These are phyloP conservation scores for Mythimna vitellina DNA, from an alignment of 2,888 invertebrate species.

Conservation along the genomic window DNA sequence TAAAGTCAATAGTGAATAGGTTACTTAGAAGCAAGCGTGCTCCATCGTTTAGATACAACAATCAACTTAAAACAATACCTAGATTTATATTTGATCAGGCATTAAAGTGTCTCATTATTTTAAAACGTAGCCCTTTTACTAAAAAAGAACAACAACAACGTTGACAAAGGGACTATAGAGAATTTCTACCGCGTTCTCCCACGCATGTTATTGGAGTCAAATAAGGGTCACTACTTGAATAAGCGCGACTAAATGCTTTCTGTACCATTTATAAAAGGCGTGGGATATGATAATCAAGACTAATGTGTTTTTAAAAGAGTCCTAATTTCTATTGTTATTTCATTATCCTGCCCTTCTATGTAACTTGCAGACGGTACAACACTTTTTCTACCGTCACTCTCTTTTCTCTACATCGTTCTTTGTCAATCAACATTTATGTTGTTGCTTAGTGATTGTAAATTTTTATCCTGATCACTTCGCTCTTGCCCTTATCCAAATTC, in stretches of 20 bases:
- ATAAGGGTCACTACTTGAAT: slow-evolving; percentile 53
- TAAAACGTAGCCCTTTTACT: background rate
- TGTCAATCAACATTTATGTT: background rate
- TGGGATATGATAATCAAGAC: slow-evolving; percentile 20
- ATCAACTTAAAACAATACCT: background rate
- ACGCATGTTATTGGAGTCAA: slow-evolving; percentile 50
- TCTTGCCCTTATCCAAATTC: background rate
- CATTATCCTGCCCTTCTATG: background rate
- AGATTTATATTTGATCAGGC: background rate
- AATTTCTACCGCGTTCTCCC: slow-evolving; percentile 22
- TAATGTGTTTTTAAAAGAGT: slow-evolving; percentile 37
- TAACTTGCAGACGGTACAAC: background rate
- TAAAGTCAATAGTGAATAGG: no score
- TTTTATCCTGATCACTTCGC: background rate
- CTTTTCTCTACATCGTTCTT: background rate
- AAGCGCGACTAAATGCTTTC: slow-evolving; percentile 44
- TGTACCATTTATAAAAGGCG: slow-evolving; percentile 31
- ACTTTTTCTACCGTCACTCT: background rate
- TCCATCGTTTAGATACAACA: background rate
- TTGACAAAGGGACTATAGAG: slow-evolving; percentile 21
- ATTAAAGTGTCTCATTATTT: background rate
- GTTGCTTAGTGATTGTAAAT: no score
- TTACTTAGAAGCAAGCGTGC: no score
- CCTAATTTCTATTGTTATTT: background rate
- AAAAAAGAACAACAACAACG: background rate